Evolutionary conservation across 2,113 vertebrate species (phyloP).

Genomic region (Bufo bufo): DNA sequence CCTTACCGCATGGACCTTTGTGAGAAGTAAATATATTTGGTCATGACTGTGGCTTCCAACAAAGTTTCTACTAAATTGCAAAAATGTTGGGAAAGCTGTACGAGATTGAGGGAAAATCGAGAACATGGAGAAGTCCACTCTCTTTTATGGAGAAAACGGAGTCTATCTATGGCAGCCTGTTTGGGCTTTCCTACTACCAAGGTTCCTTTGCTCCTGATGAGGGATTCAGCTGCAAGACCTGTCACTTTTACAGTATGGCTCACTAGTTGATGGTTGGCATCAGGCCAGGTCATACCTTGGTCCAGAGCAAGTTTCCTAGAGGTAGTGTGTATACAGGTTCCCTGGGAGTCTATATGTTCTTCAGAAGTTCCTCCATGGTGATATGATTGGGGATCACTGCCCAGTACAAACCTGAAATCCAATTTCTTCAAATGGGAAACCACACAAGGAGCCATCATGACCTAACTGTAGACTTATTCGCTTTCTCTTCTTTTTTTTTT

Average conservation of each 20-base stretch:
- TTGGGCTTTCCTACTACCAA: not conserved
- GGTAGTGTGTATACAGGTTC: not conserved
- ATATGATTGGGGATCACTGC: not conserved
- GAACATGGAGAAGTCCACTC: too few species aligned
- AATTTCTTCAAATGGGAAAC: not conserved
- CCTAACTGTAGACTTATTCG: not conserved
- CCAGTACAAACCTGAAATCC: not conserved
- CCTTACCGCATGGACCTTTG: too few species aligned
- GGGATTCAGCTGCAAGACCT: not conserved
- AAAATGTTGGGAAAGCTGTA: too few species aligned
- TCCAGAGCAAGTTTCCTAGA: not conserved
- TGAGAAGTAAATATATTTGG: too few species aligned
- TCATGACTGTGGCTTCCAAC: too few species aligned
- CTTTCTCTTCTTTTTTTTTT: slow-evolving; percentile 27
- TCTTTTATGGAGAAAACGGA: not conserved
- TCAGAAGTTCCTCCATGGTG: not conserved
- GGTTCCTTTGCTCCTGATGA: not conserved
- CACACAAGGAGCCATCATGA: not conserved
- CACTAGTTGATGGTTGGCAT: too few species aligned
- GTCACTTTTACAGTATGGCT: too few species aligned
- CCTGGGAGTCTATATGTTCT: not conserved
- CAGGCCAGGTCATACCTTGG: too few species aligned
- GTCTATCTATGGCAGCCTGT: not conserved
- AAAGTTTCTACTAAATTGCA: too few species aligned
- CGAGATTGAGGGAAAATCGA: too few species aligned